Base-by-base conservation (phyloP, 1,140 invertebrate species). In the Sarcophaga bullata region DNA sequence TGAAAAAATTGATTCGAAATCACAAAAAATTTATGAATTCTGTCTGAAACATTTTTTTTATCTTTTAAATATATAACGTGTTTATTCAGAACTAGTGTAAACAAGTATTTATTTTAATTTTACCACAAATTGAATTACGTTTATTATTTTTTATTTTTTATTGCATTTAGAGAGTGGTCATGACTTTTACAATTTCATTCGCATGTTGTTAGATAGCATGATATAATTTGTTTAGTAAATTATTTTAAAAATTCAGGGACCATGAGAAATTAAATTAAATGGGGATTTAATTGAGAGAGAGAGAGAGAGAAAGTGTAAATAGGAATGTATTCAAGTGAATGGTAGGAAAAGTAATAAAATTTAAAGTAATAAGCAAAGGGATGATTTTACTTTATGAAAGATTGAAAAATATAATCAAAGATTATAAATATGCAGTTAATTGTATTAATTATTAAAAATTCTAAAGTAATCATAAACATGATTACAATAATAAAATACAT, bases 171-270 rank as follows among this genome's bases (percentile, higher is more conserved):
- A 58, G 6, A n/a, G 13, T 13, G 54, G 54, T 58, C 54, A 58
- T 58, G 54, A 58, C 54, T 58, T 58, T 58, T n/a, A 58, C 7
- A n/a, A n/a, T 58, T 58, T 58, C 15, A 7, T 58, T 13, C 25
- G 1, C 25, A 37, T 37, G 25, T 37, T 37, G 4, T 37, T 37
- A 37, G 25, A 37, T 37, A 58, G 13, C 15, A 13, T 58, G 54
- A 58, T 58, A 58, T 58, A n/a, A 58, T 58, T 58, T 58, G 54
- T n/a, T 58, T 58, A 58, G 13, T n/a, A 58, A 58, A 58, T n/a
- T 58, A n/a, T 58, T 58, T 7, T 15, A n/a, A n/a, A n/a, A 58
- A 7, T 9, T 5, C n/a, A n/a, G 15, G 2, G 15, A 58, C 13
- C 13, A n/a, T 13, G 54, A 58, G 13, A n/a, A 58, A 4, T 13